phyloP scores from a whole-genome alignment of 2,797 vertebrate genomes.

The Champsocephalus gunnari region DNA sequence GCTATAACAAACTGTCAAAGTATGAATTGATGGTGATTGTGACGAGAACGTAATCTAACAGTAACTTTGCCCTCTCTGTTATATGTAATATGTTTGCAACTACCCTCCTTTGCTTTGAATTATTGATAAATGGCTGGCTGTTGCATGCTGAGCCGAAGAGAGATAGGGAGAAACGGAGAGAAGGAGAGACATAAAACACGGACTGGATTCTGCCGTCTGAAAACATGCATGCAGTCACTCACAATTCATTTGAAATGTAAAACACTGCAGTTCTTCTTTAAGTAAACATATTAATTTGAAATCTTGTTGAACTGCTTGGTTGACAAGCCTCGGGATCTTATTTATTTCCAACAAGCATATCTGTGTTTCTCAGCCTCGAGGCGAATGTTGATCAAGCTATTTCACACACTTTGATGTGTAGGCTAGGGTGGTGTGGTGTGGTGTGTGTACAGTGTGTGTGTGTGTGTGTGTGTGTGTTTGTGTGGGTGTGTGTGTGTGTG shows the following conservation, averaged over 20 bases:
- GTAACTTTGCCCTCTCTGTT: slow-evolving; percentile 66
- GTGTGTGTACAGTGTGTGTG: no score
- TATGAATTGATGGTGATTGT: slow-evolving; percentile 28
- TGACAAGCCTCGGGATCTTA: not conserved
- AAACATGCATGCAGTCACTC: not conserved
- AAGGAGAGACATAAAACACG: slow-evolving; percentile 55
- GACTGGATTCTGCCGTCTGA: slow-evolving; percentile 30
- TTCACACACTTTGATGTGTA: slow-evolving; percentile 47
- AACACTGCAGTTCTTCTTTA: not conserved
- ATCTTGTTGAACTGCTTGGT: slow-evolving; percentile 9
- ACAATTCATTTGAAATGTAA: not conserved
- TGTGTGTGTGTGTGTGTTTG: not conserved
- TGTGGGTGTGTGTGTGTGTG: slow-evolving; percentile 6
- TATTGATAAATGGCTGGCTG: slow-evolving; percentile 83
- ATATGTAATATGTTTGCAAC: slow-evolving; percentile 77
- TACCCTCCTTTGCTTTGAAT: slow-evolving; percentile 75
- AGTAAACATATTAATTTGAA: not conserved
- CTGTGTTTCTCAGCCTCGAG: slow-evolving; percentile 18
- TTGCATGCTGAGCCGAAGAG: slow-evolving; percentile 74
- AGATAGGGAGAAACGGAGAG: slow-evolving; percentile 6
- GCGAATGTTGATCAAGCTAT: slow-evolving; percentile 4
- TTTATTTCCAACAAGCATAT: slow-evolving; percentile 9
- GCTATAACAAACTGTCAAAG: slow-evolving; percentile 12
- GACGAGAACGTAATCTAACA: slow-evolving; percentile 44
- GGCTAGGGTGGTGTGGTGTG: slow-evolving; percentile 10